Evolutionary conservation across 1,140 invertebrate genomes (phyloP).

Genomic region (Leptonema lineaticorne): DNA sequence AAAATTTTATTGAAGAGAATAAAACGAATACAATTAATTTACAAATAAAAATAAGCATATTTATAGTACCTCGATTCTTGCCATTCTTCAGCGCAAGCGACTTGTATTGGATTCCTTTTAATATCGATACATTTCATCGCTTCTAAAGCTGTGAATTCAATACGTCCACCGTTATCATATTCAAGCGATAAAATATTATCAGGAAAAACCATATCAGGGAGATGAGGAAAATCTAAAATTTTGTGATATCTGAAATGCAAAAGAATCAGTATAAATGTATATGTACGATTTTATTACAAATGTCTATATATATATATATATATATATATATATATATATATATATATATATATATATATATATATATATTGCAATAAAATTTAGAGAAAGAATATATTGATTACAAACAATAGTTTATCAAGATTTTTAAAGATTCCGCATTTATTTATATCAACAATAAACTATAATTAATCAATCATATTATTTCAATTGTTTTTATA

Average conservation of each 20-base stretch:
- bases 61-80: constrained; percentile 70
- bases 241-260: constrained; percentile 68
- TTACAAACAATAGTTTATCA: no score
- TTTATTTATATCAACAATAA: no score
- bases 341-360: no score
- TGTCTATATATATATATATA: no score
- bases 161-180: constrained; percentile 68
- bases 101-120: constrained; percentile 76
- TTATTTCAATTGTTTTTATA: no score
- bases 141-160: constrained; percentile 90
- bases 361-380: no score
- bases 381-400: no score
- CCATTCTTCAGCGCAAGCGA: constrained; percentile 89
- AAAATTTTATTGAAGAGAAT: background rate
- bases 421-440: no score
- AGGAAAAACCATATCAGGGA: constrained; percentile 98
- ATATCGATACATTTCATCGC: constrained; percentile 81
- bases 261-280: no score
- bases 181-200: constrained; percentile 75
- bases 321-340: no score
- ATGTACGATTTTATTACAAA: no score
- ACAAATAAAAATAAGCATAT: constrained; percentile 4
- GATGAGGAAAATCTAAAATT: constrained; percentile 78
- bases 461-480: no score
- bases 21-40: background rate